Base-by-base conservation (phyloP, 1,140 invertebrate genomes). In the Hylaeus volcanicus region DNA sequence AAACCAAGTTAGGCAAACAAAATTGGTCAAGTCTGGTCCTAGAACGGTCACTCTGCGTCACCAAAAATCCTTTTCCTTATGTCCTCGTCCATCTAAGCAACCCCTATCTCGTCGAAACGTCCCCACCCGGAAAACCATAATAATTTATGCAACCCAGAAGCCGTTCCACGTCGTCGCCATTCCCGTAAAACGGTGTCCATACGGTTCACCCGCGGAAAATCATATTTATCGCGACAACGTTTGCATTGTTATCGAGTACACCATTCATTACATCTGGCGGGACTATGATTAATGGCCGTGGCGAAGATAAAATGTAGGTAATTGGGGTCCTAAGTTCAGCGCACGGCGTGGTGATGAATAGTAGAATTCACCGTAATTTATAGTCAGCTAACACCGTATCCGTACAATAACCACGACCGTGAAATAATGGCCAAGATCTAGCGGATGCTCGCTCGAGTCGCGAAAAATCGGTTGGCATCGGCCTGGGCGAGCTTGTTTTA, bases 241-340 rank as follows among this genome's bases (percentile, higher is more conserved):
- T 69, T 41, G 79, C 37, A 80, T 80, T 74, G 79, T 80, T 80
- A 80, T 80, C 79, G 79, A 80, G 58, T 45, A 45, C 55, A 43
- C 45, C 55, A 68, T 80, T 69, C 63, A 69, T 80, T 74, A 80
- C 64, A 60, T 53, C 55, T 45, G 79, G 45, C 72, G 64, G 37
- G 79, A 56, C 55, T 37, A 53, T 80, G 79, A 80, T 80, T 80
- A 80, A 80, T 80, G 56, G 53, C 39, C 64, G 64, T 8, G 37
- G 73, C 37, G 43, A 75, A 69, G 79, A 80, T 80, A 80, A 80
- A 80, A 80, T 80, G 79, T 75, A 45, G 79, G 73, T 80, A 80
- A 80, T 80, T 75, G 79, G 73, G 79, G 79, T 80, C 79, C 79
- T 75, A 80, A 80, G 79, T 80, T 80, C 72, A 80, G 72, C 72